Base-by-base conservation (phyloP, 2,797 vertebrate genomes). In the Eidolon dupreanum region DNA sequence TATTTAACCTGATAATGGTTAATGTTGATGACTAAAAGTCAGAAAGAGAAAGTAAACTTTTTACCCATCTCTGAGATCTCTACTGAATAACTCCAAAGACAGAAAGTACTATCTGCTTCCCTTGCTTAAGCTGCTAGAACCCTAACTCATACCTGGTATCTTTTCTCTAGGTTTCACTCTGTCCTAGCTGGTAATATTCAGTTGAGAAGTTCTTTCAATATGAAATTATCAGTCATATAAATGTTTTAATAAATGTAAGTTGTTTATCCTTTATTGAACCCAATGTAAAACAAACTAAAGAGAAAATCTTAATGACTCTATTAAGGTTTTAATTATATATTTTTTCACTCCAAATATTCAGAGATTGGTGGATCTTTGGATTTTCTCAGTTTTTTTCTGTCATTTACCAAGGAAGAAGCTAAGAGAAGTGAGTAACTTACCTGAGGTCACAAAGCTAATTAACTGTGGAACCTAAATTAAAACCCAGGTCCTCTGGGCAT, bases 361-460 rank as follows among this genome's bases (percentile, higher is more conserved):
- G 41, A 83, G 59, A 43, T 96, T 43, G 57, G 55, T 61, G 41
- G 57, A 74, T 70, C 70, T 89, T 79, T 77, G 75, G 75, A 95
- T 65, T 63, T 8, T 70, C 41, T 88, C 70, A 92, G 78, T 94
- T 33, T 33, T 33, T 33, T 33, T 75, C 41, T 88, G 46, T 81
- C 57, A 28, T 81, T 97, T 94, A 63, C 46, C 19, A 84, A 36
- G 22, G 26, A 89, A 82, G 89, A 92, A 89, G 17, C 28, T 94
- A 85, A 88, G 49, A 95, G 41, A 87, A 97, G 88, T 81, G 55
- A 95, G 20, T 88, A 94, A 86, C 79, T 90, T 87, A 89, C 84
- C 57, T 31, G 73, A 89, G 92, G 81, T 96, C 89, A 96, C 70
- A 95, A 90, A 97, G 66, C 51, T 95, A 95, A 96, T 95, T 95